These are phyloP conservation scores for Stictonetta naevosa DNA, from an alignment of 2,113 vertebrate genomes.

Conservation along the genomic window DNA sequence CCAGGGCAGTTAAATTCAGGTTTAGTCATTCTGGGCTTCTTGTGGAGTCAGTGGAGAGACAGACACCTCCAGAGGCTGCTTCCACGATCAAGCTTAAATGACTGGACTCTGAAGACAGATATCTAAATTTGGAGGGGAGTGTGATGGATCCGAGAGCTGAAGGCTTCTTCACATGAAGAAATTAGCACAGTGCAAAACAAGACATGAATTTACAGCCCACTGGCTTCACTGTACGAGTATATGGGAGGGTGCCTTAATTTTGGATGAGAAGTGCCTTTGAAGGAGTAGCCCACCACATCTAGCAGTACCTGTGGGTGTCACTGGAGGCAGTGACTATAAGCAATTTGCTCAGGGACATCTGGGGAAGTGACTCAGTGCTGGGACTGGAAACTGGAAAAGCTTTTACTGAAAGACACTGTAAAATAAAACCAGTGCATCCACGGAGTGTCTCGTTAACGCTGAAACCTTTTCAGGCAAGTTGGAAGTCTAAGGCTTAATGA, in stretches of 20 bases:
- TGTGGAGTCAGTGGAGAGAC: background rate
- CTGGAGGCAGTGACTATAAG: background rate
- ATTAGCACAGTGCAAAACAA: background rate
- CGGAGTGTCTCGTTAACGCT: fast-evolving
- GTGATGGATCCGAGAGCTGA: background rate
- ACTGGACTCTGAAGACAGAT: background rate
- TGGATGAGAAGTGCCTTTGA: background rate
- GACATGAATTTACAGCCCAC: background rate
- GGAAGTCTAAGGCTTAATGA: background rate
- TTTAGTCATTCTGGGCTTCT: background rate
- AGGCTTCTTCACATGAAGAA: background rate
- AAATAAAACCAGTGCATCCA: background rate
- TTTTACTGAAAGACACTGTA: background rate
- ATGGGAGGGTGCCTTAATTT: background rate
- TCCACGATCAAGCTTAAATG: background rate
- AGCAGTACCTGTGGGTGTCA: background rate
- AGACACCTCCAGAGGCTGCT: background rate
- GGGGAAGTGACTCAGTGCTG: background rate
- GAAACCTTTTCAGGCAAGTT: background rate
- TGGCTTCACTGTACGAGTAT: background rate
- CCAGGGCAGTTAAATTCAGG: background rate
- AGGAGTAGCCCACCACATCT: background rate
- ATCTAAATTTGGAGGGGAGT: background rate
- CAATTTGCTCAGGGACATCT: background rate
- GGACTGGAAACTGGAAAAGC: background rate